Evolutionary conservation across 2,888 invertebrate genomes (phyloP).

Genomic region (Chrysotoxum bicinctum): DNA sequence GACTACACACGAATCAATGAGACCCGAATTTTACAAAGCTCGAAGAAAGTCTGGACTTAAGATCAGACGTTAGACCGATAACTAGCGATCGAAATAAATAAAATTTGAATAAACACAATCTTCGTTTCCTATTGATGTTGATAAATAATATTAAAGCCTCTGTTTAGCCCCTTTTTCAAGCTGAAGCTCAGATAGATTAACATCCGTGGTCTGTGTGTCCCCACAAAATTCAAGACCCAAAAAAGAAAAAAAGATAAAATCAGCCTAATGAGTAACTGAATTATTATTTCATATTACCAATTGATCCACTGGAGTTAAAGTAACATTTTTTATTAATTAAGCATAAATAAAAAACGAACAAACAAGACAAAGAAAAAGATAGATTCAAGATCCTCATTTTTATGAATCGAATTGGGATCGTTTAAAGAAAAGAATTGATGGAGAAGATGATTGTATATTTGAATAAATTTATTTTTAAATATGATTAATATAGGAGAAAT

Average conservation of each 20-base stretch:
- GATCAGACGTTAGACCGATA: not conserved
- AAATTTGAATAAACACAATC: conserved; percentile 10
- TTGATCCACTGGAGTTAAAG: conserved; percentile 19
- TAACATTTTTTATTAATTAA: conserved; percentile 16
- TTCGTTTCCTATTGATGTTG: not conserved
- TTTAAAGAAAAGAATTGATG: not conserved
- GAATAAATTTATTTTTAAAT: conserved; percentile 17
- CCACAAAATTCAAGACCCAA: not conserved
- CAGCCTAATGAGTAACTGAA: conserved; percentile 25
- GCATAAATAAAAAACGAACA: not conserved
- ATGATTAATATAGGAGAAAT: conserved; percentile 24
- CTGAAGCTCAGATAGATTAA: not conserved
- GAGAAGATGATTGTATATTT: not conserved
- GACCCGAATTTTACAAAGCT: not conserved
- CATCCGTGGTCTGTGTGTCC: not conserved
- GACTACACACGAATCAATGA: not conserved
- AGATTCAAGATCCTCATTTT: conserved; percentile 12
- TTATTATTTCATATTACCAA: conserved; percentile 36
- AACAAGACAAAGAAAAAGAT: not conserved
- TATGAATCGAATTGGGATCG: not conserved
- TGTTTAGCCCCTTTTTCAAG: not conserved
- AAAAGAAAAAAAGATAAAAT: conserved; percentile 25
- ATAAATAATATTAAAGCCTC: not conserved
- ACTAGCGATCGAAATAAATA: not conserved
- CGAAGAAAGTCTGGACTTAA: not conserved